phyloP scores from a whole-genome alignment of 53 echinoderm and acorn worm species.

The Apostichopus leukothele region DNA sequence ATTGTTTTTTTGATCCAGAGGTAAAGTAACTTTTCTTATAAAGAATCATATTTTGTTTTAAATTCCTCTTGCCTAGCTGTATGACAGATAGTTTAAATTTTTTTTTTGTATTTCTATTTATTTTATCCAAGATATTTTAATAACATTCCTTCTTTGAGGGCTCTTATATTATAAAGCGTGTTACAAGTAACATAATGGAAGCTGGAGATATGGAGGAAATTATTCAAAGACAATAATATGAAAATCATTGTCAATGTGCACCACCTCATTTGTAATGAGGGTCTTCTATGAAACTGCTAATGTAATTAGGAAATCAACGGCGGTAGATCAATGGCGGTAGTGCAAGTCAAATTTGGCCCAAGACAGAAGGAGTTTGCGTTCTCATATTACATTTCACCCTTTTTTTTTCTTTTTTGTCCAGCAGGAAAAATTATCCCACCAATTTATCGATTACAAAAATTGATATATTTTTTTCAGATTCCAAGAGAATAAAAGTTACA shows the following conservation, averaged over 20 bases:
- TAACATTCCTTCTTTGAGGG: neutral
- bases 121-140: neutral
- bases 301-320: no score
- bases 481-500: no score
- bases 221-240: neutral
- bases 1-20: no score
- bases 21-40: neutral
- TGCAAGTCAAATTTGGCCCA: no score
- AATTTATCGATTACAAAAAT: no score
- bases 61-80: neutral
- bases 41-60: neutral
- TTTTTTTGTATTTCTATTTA: neutral
- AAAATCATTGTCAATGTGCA: neutral
- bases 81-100: neutral
- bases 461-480: no score
- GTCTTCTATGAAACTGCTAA: neutral
- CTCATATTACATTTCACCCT: no score
- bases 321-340: no score
- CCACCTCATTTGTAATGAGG: neutral
- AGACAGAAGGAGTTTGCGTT: no score
- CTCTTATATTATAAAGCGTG: neutral
- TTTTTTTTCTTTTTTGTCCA: no score
- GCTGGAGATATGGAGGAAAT: neutral
- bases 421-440: no score
- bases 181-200: neutral